Base-by-base conservation (phyloP, 2,797 vertebrate species). In the Epinephelus coioides region DNA sequence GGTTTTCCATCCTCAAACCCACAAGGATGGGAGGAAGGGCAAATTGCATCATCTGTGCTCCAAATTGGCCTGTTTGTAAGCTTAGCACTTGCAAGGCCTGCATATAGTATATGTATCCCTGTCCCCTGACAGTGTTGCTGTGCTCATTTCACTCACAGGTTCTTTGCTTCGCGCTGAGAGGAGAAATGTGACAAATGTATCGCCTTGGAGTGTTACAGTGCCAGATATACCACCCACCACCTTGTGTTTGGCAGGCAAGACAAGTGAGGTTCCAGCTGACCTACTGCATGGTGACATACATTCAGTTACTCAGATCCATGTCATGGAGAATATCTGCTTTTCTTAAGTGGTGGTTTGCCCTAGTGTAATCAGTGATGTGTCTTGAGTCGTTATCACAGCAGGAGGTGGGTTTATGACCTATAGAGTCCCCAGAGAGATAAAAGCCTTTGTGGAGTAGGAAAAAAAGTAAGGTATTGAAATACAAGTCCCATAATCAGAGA, bases 21-120 rank as follows among this genome's bases (percentile, higher is more conserved):
- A 50, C 49, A 30, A 74, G 72, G 13, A 50, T 14, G 34, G 18
- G n/a, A 51, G 14, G 12, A 54, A 50, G 4, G 23, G 21, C 38
- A 81, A 60, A 81, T 15, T 25, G 38, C 53, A 67, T 64, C 25
- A 66, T 63, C 7, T 51, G n/a, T 50, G 27, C 43, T 77, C 69
- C 3, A 57, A 47, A 40, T 49, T 38, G 18, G 57, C 27, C 40
- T 78, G 44, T 63, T 83, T 54, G 23, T 38, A 46, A 65, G 46
- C 54, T 57, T n/a, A 25, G 30, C 10, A 69, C 34, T 34, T 9
- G 17, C 21, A 43, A 54, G 14, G 23, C 46, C 38, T 34, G 18
- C 13, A 61, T 47, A 21, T 40, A 38, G 17, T 69, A 7, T 12
- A 54, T 47, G 30, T 6, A 57, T 38, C 30, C 34, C 57, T n/a